Evolutionary conservation across 1,140 invertebrate species (phyloP).

Genomic region (Vollenhovia emeryi): DNA sequence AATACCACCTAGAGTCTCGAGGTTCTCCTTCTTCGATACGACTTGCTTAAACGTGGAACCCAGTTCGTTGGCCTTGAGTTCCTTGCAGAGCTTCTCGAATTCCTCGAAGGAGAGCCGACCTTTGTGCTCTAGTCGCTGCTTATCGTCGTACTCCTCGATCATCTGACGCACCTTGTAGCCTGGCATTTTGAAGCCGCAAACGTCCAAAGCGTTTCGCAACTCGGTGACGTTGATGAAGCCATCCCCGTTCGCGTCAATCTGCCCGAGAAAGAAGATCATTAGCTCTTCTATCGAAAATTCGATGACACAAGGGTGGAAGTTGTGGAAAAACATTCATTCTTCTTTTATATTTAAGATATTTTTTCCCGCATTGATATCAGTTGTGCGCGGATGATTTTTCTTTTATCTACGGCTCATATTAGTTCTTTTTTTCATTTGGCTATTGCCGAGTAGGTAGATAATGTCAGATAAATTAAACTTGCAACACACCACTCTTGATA

Average conservation of each 20-base stretch:
- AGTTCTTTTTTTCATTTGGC: slow-evolving; percentile 23
- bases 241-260: slow-evolving; percentile 97
- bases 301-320: background rate
- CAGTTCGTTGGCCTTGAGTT: slow-evolving; percentile 96
- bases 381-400: slow-evolving; percentile 5
- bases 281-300: background rate
- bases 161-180: slow-evolving; percentile 96
- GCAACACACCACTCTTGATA: background rate
- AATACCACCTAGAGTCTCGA: slow-evolving; percentile 96
- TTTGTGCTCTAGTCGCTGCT: slow-evolving; percentile 89
- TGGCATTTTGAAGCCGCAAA: slow-evolving; percentile 96
- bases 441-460: background rate
- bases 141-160: slow-evolving; percentile 94
- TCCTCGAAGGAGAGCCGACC: slow-evolving; percentile 93
- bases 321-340: background rate
- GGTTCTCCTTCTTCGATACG: slow-evolving; percentile 96
- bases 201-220: slow-evolving; percentile 95
- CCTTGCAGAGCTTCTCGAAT: slow-evolving; percentile 95
- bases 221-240: slow-evolving; percentile 96
- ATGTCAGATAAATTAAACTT: slow-evolving; percentile 16
- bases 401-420: background rate
- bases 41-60: slow-evolving; percentile 96
- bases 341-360: background rate
- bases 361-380: background rate
- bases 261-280: slow-evolving; percentile 73